Evolutionary conservation across 2,113 vertebrate species (phyloP).

Genomic region (Pedetes capensis): DNA sequence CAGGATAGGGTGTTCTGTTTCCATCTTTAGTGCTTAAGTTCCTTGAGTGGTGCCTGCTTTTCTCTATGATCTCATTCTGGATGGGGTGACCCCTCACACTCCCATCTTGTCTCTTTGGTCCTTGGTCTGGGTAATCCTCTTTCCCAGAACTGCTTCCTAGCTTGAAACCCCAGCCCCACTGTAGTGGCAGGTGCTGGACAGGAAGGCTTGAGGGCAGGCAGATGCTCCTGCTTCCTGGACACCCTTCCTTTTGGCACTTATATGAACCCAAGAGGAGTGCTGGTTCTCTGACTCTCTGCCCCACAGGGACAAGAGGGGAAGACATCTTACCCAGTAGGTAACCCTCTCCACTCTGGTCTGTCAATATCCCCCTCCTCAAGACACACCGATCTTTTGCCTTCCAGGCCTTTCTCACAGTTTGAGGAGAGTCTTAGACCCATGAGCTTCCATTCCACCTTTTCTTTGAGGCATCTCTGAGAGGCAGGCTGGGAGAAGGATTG

Average conservation of each 20-base stretch:
- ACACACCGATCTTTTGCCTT: neutral
- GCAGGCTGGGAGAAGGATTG: neutral
- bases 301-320: neutral
- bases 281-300: neutral
- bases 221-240: too few relatives aligned
- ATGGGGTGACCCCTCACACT: rapidly evolving
- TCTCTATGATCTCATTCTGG: neutral
- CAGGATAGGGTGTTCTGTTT: neutral
- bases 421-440: neutral
- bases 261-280: too few relatives aligned
- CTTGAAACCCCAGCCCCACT: neutral
- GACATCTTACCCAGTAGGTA: neutral
- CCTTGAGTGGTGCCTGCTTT: neutral
- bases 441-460: too few relatives aligned
- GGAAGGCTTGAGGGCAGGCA: neutral
- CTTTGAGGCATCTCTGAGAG: neutral
- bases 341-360: neutral
- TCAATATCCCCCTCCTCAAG: neutral
- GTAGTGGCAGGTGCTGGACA: neutral
- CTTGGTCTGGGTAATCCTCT: neutral
- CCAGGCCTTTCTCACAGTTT: neutral
- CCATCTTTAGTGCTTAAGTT: neutral
- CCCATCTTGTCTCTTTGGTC: neutral
- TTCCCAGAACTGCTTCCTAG: neutral
- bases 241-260: neutral